Evolutionary conservation across 2,113 vertebrate species (phyloP), one percentile per base, ranked within the genome.

Genomic region (Noturus placidus): DNA sequence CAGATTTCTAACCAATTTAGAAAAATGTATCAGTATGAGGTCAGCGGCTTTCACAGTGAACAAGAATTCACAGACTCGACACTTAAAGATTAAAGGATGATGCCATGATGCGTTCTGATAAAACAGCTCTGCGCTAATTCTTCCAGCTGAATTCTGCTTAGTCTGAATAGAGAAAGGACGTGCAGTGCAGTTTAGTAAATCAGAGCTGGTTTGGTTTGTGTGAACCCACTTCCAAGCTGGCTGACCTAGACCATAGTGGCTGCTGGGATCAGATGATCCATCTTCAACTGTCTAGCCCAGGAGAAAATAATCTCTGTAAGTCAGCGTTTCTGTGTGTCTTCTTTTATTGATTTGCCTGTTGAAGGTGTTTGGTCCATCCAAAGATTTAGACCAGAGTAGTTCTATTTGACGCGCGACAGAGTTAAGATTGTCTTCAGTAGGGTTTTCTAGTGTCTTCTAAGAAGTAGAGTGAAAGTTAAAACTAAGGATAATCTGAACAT

Each of bases 191-290:
- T 91, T 90, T 91, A 90, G 92, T 92, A 92, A 88, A 91, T 88
- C 56, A 69, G 91, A 85, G 82, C 56, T 20, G 76, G n/a, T 17
- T 61, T 67, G 83, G 56, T 65, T 38, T 87, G 22, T 57, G 77
- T 61, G 78, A 50, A 90, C 77, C 63, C 52, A 70, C 61, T 74
- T 87, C 89, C 94, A 95, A 93, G 88, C 92, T 95, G 95, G 94
- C 94, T 92, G 91, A 91, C 22, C 91, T 87, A 80, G 91, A 90
- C 57, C 90, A 91, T 72, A 86, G 81, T 61, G 91, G 88, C 79
- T 95, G 94, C 92, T 92, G 91, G 94, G 94, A 95, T 94, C 94
- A 94, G 91, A 79, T 94, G 94, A 94, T 95, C 94, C 94, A 95
- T 84, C 92, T 95, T 50, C 94, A 94, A 88, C 89, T 95, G 93